These are phyloP conservation scores for Pelodytes ibericus DNA, from an alignment of 2,797 vertebrate species.

Conservation along the genomic window DNA sequence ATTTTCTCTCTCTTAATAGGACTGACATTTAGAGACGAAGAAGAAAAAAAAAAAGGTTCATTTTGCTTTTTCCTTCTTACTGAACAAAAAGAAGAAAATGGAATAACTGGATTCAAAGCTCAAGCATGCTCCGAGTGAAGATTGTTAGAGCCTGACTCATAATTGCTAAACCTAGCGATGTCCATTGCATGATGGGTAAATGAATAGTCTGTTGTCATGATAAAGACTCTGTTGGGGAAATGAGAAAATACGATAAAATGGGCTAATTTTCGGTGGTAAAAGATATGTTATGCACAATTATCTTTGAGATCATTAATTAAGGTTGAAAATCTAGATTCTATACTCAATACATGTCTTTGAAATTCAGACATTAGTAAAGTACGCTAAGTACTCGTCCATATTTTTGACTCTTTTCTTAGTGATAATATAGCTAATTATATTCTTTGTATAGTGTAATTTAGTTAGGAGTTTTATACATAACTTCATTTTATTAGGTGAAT, in stretches of 20 bases:
- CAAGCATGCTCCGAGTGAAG: conserved; percentile 18
- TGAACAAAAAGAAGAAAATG: conserved; percentile 25
- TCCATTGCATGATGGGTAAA: conserved; percentile 32
- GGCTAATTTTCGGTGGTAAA: conserved; percentile 37
- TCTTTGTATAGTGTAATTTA: conserved; percentile 3
- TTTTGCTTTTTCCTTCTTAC: conserved; percentile 8
- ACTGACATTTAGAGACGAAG: conserved; percentile 26
- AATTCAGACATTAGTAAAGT: conserved; percentile 19
- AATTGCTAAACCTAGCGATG: conserved; percentile 43
- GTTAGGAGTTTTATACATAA: conserved; percentile 23
- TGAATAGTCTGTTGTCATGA: conserved; percentile 33
- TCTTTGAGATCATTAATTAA: conserved; percentile 35
- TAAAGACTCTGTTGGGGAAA: conserved; percentile 43
- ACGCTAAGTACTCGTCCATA: conserved; percentile 2
- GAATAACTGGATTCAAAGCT: conserved; percentile 24
- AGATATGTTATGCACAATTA: conserved; percentile 19
- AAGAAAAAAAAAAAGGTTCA: conserved; percentile 20
- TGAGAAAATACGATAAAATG: conserved; percentile 45
- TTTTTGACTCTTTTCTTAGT: conserved; percentile 1
- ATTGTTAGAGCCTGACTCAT: conserved; percentile 30
- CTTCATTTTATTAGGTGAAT: not conserved
- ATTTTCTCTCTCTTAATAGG: conserved; percentile 33
- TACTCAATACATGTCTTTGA: conserved; percentile 28
- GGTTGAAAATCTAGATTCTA: conserved; percentile 26
- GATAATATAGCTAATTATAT: conserved; percentile 30